Evolutionary conservation across 2,888 invertebrate genomes (phyloP).

Genomic region (Creontiades dilutus): DNA sequence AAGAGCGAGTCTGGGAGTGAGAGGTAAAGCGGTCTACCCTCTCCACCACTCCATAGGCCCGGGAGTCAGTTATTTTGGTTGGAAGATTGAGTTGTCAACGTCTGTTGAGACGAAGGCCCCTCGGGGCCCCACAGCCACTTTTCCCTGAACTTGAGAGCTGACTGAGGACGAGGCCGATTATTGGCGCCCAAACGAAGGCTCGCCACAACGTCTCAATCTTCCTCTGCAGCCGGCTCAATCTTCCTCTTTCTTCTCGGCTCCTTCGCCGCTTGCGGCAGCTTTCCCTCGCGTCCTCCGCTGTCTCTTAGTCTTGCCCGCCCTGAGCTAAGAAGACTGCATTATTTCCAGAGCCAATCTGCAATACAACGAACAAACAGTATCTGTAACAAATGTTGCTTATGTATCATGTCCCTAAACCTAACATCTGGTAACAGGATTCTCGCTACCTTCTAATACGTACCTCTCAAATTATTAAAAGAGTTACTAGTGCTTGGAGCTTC

Average conservation of each 20-base stretch:
- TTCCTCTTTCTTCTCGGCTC: constrained; percentile 34
- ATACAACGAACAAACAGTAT: too few relatives aligned
- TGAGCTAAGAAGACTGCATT: too few relatives aligned
- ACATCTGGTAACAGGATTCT: too few relatives aligned
- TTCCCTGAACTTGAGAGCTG: constrained; percentile 52
- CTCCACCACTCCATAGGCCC: constrained; percentile 2
- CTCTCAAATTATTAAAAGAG: too few relatives aligned
- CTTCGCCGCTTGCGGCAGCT: neutral
- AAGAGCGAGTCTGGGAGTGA: neutral
- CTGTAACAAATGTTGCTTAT: too few relatives aligned
- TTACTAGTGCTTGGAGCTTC: too few relatives aligned
- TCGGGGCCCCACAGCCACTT: constrained; percentile 49
- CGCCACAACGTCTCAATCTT: constrained; percentile 40
- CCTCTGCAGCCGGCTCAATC: neutral
- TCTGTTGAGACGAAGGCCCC: constrained; percentile 37
- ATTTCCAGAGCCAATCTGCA: too few relatives aligned
- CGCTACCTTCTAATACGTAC: too few relatives aligned
- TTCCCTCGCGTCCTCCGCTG: constrained; percentile 3
- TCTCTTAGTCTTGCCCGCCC: too few relatives aligned
- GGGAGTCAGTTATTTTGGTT: constrained; percentile 50
- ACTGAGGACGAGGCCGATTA: constrained; percentile 49
- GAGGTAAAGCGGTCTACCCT: neutral
- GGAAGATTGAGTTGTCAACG: constrained; percentile 54
- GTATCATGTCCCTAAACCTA: too few relatives aligned
- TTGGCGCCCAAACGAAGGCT: constrained; percentile 49